phyloP scores from a whole-genome alignment of 2,797 vertebrate species.

The Coluber constrictor region DNA sequence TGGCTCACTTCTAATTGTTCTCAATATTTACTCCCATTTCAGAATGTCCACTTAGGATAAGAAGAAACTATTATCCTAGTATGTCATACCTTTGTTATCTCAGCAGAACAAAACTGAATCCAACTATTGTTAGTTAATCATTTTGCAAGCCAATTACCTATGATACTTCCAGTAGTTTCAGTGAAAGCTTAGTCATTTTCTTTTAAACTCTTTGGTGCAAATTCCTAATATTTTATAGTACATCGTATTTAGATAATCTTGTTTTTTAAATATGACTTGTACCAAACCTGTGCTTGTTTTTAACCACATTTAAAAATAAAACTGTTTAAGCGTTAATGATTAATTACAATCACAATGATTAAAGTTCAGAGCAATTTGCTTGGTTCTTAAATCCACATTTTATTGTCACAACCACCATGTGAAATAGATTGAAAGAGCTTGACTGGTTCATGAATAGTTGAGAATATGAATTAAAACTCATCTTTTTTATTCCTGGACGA shows the following conservation, averaged over 20 bases:
- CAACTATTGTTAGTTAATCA: slow-evolving; percentile 19
- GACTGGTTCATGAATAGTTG: background rate
- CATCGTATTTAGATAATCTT: background rate
- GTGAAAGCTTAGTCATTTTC: slow-evolving; percentile 26
- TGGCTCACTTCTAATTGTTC: slow-evolving; percentile 40
- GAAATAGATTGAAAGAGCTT: background rate
- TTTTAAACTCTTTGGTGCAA: slow-evolving; percentile 17
- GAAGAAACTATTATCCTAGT: slow-evolving; percentile 8
- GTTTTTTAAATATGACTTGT: background rate
- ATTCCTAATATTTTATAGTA: background rate
- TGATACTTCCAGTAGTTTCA: slow-evolving; percentile 29
- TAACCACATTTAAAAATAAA: background rate
- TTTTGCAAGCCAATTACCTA: slow-evolving; percentile 30
- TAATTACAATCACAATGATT: background rate
- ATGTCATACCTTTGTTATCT: slow-evolving; percentile 23
- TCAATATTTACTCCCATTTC: slow-evolving; percentile 26
- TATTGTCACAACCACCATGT: background rate
- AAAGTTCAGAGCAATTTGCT: too few species aligned
- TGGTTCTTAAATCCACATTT: background rate
- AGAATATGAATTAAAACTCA: background rate
- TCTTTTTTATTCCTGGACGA: background rate
- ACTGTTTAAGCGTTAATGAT: background rate
- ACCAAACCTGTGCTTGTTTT: background rate
- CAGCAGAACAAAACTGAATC: slow-evolving; percentile 30
- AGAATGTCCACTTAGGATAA: slow-evolving; percentile 1